phyloP scores from a whole-genome alignment of 1,140 invertebrate species.

The Hyles vespertilio region DNA sequence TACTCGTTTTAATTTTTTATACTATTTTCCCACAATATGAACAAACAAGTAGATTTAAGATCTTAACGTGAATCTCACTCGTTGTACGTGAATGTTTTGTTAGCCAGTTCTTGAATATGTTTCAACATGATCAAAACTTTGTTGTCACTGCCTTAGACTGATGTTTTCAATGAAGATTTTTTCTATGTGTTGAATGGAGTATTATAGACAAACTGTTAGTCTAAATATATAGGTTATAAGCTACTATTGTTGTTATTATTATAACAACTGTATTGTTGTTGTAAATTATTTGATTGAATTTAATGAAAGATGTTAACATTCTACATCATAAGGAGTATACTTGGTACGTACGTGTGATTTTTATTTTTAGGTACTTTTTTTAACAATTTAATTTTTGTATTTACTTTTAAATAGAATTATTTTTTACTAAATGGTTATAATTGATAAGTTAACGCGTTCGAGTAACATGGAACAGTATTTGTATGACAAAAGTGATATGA shows the following conservation, averaged over 20 bases:
- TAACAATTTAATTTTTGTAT: conserved; percentile 37
- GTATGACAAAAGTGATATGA: conserved; percentile 51
- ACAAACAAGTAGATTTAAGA: conserved; percentile 19
- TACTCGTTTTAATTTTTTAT: too few relatives aligned
- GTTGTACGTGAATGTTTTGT: not conserved
- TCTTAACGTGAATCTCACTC: conserved; percentile 37
- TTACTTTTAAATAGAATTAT: conserved; percentile 38
- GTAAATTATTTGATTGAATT: conserved; percentile 69
- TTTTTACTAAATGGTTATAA: conserved; percentile 23
- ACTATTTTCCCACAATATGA: conserved; percentile 1
- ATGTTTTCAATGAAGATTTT: conserved; percentile 63
- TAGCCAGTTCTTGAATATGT: conserved; percentile 10
- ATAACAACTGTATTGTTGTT: conserved; percentile 58
- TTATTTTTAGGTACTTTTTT: conserved; percentile 34
- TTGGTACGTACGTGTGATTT: conserved; percentile 51
- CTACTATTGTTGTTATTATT: conserved; percentile 58
- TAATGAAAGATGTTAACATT: conserved; percentile 56
- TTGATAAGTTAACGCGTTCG: conserved; percentile 40
- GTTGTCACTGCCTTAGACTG: conserved; percentile 72
- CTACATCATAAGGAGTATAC: conserved; percentile 42
- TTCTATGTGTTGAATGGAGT: conserved; percentile 57
- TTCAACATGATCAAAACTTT: conserved; percentile 50
- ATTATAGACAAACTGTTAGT: conserved; percentile 52
- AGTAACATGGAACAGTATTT: conserved; percentile 50
- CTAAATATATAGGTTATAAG: conserved; percentile 40